Conservation (phyloP, 2,797 vertebrate species). For the Eupleurogrammus muticus region DNA sequence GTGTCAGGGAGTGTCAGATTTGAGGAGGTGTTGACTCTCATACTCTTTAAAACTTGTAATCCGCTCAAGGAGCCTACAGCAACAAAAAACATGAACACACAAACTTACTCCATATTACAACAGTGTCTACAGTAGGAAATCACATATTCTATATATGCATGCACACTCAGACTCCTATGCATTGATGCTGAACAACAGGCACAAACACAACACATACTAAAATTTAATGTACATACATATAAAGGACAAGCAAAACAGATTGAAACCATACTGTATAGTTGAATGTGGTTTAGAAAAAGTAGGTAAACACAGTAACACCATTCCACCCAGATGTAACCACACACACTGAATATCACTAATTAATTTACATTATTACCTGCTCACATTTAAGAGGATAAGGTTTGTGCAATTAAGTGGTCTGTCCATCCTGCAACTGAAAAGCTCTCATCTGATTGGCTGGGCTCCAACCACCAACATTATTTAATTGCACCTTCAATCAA, state of each 20-base stretch:
- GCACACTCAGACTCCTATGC: not conserved
- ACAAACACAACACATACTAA: not conserved
- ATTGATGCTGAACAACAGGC: not conserved
- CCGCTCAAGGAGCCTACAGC: conserved; percentile 78
- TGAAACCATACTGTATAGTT: not conserved
- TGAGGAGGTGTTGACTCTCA: conserved; percentile 81
- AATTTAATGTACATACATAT: not conserved
- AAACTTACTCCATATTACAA: conserved; percentile 40
- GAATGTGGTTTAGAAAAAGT: conserved; percentile 6
- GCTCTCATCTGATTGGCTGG: conserved; percentile 51
- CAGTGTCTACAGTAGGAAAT: conserved; percentile 18
- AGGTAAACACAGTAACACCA: conserved; percentile 7
- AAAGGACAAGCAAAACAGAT: not conserved
- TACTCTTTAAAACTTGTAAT: conserved; percentile 87
- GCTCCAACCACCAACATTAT: conserved; percentile 66
- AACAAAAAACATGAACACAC: conserved; percentile 55
- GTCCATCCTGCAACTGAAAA: conserved; percentile 39
- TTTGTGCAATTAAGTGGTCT: conserved; percentile 52
- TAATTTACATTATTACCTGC: conserved; percentile 47
- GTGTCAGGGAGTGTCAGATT: conserved; percentile 78
- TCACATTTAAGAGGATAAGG: conserved; percentile 61
- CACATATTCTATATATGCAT: conserved; percentile 32
- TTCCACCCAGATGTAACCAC: conserved; percentile 17
- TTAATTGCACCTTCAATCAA: conserved; percentile 75
- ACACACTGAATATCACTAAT: conserved; percentile 33